Evolutionary conservation across 2,888 invertebrate genomes (phyloP), one percentile per base, ranked within the genome.

Genomic region (Mythimna vitellina): DNA sequence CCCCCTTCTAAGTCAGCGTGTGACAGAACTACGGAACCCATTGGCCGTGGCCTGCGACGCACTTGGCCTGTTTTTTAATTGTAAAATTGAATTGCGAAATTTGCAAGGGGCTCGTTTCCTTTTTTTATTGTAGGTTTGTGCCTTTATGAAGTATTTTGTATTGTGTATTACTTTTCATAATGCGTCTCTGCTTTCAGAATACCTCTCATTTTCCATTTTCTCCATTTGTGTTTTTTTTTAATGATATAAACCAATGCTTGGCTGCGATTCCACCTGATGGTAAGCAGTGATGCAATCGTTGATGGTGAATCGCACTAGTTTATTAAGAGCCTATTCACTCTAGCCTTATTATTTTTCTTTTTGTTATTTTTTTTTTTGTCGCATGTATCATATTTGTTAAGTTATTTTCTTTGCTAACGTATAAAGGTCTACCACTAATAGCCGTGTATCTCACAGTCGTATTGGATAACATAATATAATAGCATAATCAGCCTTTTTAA

Each of bases 51-150:
- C 17, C 7, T 7, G 46, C 1, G 7, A 46, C 46, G 17, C 46
- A 46, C 17, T 46, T 20, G 17, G 20, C 46, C 17, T 6, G 5
- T 46, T 29, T 76, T 75, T 61, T 76, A 76, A 74, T 74, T 73
- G 68, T 60, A 38, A 54, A 38, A 60, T 54, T 60, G 68, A 49
- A 29, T 29, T 29, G 29, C 9, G 12, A 29, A 46, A 49, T 60
- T 73, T 67, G 20, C 35, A 22, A 29, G n/a, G 8, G 53, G n/a
- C 46, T 73, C 60, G 25, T 65, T 32, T 63, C 63, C 25, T 69
- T 32, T 54, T 3, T n/a, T 29, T 17, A 32, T 1, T 60, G 12
- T 46, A 20, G 3, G 4, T 60, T 66, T 35, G 20, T 32, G 32
- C 42, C 12, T 58, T 32, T 29, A 14, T 32, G 7, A 4, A 38